Conservation (phyloP, 1,140 invertebrate genomes). For the Pseudomyrmex dendroicus region DNA sequence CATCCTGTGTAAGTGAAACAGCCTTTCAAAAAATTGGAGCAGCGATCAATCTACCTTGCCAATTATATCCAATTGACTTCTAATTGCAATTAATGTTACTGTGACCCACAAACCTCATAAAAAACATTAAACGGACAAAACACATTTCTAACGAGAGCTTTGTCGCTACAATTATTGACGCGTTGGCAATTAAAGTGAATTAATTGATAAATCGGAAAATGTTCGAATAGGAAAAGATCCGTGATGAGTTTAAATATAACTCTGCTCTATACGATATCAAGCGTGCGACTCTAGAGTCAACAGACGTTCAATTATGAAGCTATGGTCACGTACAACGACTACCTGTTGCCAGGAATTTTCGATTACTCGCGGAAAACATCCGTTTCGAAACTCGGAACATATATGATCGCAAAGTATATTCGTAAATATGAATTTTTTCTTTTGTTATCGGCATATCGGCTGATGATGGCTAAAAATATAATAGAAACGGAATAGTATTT, state of each 20-base stretch:
- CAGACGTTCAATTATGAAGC: neutral
- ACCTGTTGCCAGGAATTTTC: slow-evolving; percentile 25
- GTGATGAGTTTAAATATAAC: neutral
- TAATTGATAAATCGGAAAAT: slow-evolving; percentile 40
- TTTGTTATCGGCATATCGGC: too few relatives aligned
- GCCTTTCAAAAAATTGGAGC: slow-evolving; percentile 10
- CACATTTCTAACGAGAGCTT: slow-evolving; percentile 1
- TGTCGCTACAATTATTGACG: slow-evolving; percentile 11
- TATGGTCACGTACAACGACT: slow-evolving; percentile 4
- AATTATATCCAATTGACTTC: slow-evolving; percentile 35
- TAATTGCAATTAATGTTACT: slow-evolving; percentile 42
- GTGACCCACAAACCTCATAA: slow-evolving; percentile 44
- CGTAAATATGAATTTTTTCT: too few relatives aligned
- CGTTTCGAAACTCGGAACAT: neutral
- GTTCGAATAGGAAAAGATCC: neutral
- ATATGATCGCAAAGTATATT: neutral
- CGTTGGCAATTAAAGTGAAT: slow-evolving; percentile 5
- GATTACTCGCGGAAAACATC: neutral
- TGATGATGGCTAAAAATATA: too few relatives aligned
- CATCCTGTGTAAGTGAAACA: neutral
- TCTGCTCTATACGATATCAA: neutral
- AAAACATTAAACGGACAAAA: slow-evolving; percentile 2
- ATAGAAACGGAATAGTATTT: neutral
- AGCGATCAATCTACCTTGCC: neutral
- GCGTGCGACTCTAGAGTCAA: neutral